A percentile compares a stretch with the other conserved stretches of the same genome.
These are phyloP conservation scores for Engystomops pustulosus DNA, from an alignment of 2,113 vertebrate species.

Conservation along the genomic window DNA sequence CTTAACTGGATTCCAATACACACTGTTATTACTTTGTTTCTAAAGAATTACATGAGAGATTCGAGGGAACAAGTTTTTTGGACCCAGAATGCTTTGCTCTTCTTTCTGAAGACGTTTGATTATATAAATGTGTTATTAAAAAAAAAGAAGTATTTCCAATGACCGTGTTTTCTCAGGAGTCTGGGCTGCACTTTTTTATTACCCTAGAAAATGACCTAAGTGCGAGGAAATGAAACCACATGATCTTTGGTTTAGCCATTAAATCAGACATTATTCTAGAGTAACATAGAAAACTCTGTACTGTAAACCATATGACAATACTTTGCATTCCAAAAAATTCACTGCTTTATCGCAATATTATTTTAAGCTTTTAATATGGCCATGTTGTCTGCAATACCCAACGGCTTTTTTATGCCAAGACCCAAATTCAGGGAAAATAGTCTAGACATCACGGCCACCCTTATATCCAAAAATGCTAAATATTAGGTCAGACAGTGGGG, in stretches of 20 bases:
- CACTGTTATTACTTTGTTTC: conserved; percentile 45
- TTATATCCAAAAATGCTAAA: too few species aligned
- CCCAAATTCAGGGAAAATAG: not conserved
- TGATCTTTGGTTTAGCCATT: not conserved
- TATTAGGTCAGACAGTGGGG: too few species aligned
- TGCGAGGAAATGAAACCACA: not conserved
- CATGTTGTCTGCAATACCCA: not conserved
- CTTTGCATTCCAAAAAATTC: too few species aligned
- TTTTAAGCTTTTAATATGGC: not conserved
- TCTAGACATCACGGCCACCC: too few species aligned
- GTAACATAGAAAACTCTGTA: too few species aligned
- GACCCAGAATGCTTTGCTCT: conserved; percentile 10
- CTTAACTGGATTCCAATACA: conserved; percentile 54
- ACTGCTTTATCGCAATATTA: too few species aligned
- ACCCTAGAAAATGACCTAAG: conserved; percentile 32
- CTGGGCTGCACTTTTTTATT: conserved; percentile 37
- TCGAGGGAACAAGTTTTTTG: not conserved
- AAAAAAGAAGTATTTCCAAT: conserved; percentile 10
- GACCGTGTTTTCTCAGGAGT: conserved; percentile 1
- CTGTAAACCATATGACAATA: too few species aligned
- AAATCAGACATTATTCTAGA: not conserved
- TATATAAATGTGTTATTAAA: not conserved
- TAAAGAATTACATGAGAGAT: not conserved
- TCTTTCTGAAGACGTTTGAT: not conserved
- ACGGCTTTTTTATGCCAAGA: not conserved